Evolutionary conservation across 2,888 invertebrate genomes (phyloP).

Genomic region (Parnassius mnemosyne): DNA sequence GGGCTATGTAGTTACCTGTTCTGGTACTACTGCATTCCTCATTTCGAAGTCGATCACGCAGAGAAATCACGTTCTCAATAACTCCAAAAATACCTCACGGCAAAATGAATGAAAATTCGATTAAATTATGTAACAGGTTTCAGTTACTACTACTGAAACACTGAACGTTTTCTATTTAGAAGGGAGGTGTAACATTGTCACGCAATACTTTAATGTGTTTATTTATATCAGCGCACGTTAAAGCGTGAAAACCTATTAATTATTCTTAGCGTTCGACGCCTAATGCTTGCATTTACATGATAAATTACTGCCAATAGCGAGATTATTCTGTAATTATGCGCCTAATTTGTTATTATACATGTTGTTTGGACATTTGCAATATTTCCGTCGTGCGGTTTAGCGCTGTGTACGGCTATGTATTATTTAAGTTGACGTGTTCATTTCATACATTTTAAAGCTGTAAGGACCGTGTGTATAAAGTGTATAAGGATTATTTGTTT

Average conservation of each 20-base stretch:
- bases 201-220: slow-evolving; percentile 7
- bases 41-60: no score
- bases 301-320: slow-evolving; percentile 19
- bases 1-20: no score
- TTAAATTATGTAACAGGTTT: neutral
- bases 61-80: no score
- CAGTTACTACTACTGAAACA: neutral
- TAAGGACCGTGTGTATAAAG: no score
- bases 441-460: neutral
- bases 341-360: slow-evolving; percentile 18
- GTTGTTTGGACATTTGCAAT: slow-evolving; percentile 7
- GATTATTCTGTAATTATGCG: slow-evolving; percentile 21
- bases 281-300: slow-evolving; percentile 22
- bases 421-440: slow-evolving; percentile 3
- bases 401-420: neutral
- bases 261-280: slow-evolving; percentile 20
- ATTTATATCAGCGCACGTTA: slow-evolving; percentile 8
- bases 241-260: slow-evolving; percentile 22
- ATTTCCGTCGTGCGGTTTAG: neutral
- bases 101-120: neutral
- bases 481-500: no score
- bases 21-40: no score
- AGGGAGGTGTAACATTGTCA: neutral
- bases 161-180: slow-evolving; percentile 2
- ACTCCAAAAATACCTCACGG: no score